A percentile compares a stretch with the other conserved stretches of the same genome.
Evolutionary conservation across 2,888 invertebrate species (phyloP).

Genomic region (Tenthredo notha): DNA sequence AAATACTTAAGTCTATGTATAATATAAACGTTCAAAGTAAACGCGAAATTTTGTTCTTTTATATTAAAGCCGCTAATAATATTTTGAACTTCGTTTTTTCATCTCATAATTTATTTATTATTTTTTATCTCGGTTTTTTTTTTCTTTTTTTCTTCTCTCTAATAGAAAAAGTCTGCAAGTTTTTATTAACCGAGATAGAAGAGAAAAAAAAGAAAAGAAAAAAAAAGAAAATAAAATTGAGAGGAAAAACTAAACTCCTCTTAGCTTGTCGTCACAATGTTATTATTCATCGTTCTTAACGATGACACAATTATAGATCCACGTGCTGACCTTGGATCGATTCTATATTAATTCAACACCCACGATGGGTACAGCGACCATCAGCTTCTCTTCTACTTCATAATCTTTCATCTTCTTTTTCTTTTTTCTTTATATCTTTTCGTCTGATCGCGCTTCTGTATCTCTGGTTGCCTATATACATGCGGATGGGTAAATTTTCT

Average conservation of each 20-base stretch:
- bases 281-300: slow-evolving; percentile 26
- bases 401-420: not conserved
- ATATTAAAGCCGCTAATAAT: no score
- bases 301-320: slow-evolving; percentile 41
- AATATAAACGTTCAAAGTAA: not conserved
- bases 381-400: not conserved
- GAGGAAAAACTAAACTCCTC: not conserved
- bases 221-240: not conserved
- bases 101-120: not conserved
- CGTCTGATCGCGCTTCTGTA: not conserved
- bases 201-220: not conserved
- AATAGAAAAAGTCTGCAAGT: not conserved
- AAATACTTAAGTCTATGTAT: no score
- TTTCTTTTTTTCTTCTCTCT: not conserved
- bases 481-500: not conserved
- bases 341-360: slow-evolving; percentile 49
- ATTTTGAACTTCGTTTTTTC: no score
- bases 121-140: not conserved
- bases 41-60: no score
- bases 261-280: slow-evolving; percentile 2
- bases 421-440: no score
- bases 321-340: slow-evolving; percentile 40
- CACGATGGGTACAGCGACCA: slow-evolving; percentile 11
- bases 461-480: not conserved
- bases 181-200: not conserved